Percentiles rank a stretch among this genome's conserved stretches.
Evolutionary conservation across 2,113 vertebrate genomes (phyloP).

Genomic region (Sisor rabdophorus): DNA sequence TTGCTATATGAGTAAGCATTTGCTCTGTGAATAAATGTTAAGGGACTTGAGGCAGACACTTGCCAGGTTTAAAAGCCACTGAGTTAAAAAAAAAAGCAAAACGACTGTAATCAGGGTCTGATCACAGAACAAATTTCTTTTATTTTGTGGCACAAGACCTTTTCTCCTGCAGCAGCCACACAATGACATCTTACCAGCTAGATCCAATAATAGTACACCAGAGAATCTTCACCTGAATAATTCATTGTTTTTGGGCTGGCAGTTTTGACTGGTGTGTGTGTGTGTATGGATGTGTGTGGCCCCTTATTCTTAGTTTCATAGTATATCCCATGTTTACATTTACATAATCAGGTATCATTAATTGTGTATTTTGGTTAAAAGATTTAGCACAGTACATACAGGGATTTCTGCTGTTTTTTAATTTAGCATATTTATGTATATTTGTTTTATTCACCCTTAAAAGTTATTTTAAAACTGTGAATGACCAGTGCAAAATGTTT

Average conservation of each 20-base stretch:
- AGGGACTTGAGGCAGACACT: no score
- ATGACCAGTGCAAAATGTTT: slow-evolving; percentile 25
- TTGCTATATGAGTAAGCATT: not conserved
- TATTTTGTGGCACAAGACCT: slow-evolving; percentile 2
- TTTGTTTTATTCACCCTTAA: not conserved
- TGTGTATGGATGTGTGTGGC: not conserved
- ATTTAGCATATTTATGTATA: not conserved
- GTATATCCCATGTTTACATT: slow-evolving; percentile 49
- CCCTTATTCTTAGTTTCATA: slow-evolving; percentile 34
- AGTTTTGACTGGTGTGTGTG: slow-evolving; percentile 37
- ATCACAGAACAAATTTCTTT: not conserved
- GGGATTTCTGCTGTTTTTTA: slow-evolving; percentile 26
- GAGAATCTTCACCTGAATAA: slow-evolving; percentile 61
- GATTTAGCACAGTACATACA: slow-evolving; percentile 47
- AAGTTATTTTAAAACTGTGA: slow-evolving; percentile 12
- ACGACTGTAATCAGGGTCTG: not conserved
- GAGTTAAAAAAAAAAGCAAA: not conserved
- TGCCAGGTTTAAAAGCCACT: not conserved
- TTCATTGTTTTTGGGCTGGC: slow-evolving; percentile 60
- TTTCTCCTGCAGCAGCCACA: not conserved
- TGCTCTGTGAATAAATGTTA: not conserved
- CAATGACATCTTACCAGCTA: slow-evolving; percentile 43
- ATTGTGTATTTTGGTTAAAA: slow-evolving; percentile 53
- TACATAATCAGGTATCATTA: slow-evolving; percentile 61
- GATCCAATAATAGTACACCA: slow-evolving; percentile 51